These are phyloP conservation scores for Macrosteles quadrilineatus DNA, from an alignment of 1,140 invertebrate genomes.

Conservation along the genomic window DNA sequence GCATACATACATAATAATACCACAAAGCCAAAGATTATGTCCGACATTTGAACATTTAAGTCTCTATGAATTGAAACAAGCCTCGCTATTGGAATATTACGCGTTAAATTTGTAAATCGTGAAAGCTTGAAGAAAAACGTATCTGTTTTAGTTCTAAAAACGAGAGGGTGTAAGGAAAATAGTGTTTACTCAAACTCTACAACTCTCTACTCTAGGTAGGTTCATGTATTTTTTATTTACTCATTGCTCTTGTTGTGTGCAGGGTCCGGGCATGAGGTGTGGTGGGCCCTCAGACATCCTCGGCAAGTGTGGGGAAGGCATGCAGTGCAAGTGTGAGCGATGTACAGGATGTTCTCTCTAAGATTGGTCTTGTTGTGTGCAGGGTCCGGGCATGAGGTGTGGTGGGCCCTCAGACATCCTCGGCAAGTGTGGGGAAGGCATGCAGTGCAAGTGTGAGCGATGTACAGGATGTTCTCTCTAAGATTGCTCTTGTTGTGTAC, in stretches of 20 bases:
- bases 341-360: background rate
- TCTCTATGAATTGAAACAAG: too few species aligned
- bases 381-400: slow-evolving; percentile 9
- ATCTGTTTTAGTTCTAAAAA: too few species aligned
- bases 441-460: background rate
- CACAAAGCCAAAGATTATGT: too few species aligned
- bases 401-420: background rate
- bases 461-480: background rate
- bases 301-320: background rate
- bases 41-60: too few species aligned
- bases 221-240: too few species aligned
- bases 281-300: background rate
- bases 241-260: background rate
- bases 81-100: too few species aligned
- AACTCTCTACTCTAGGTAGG: too few species aligned
- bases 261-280: slow-evolving; percentile 9
- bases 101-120: too few species aligned
- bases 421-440: background rate
- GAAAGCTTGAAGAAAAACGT: too few species aligned
- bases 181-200: too few species aligned
- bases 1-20: too few species aligned
- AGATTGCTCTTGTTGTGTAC: background rate
- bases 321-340: background rate
- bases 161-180: too few species aligned
- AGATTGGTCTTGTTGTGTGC: background rate